These are phyloP conservation scores for Goniozus legneri DNA, from an alignment of 1,140 invertebrate genomes.

Conservation along the genomic window DNA sequence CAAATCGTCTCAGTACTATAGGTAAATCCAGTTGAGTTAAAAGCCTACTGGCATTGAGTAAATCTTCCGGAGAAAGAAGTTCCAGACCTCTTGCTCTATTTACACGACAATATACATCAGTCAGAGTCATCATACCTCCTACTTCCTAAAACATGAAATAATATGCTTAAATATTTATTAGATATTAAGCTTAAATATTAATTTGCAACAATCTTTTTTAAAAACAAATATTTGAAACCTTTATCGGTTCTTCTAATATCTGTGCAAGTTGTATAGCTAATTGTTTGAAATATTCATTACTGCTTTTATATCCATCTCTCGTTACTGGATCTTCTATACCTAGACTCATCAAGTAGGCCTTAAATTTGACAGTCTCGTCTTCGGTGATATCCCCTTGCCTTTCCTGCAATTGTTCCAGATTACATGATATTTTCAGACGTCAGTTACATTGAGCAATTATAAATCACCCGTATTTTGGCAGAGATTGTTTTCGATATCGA, in stretches of 20 bases:
- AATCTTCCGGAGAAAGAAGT: conserved; percentile 90
- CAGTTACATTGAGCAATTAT: conserved; percentile 29
- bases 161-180: not conserved
- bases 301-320: conserved; percentile 80
- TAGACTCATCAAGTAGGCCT: conserved; percentile 92
- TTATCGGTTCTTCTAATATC: conserved; percentile 77
- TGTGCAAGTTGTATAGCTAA: conserved; percentile 83
- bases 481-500: conserved; percentile 87
- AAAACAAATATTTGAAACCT: conserved; percentile 54
- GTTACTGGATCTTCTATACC: conserved; percentile 98
- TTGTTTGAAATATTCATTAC: conserved; percentile 82
- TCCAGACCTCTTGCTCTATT: conserved; percentile 87
- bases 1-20: conserved; percentile 78
- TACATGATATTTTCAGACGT: no score
- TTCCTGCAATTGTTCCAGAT: conserved; percentile 62
- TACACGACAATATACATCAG: conserved; percentile 95
- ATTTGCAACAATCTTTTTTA: conserved; percentile 4
- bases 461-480: conserved; percentile 79
- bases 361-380: conserved; percentile 95
- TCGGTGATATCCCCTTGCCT: conserved; percentile 95
- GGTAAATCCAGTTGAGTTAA: conserved; percentile 66
- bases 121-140: conserved; percentile 94
- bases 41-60: conserved; percentile 82
- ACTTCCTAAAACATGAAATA: conserved; percentile 63
- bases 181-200: not conserved